Conservation (phyloP, 2,888 invertebrate species). For the Anthoptus insignis region DNA sequence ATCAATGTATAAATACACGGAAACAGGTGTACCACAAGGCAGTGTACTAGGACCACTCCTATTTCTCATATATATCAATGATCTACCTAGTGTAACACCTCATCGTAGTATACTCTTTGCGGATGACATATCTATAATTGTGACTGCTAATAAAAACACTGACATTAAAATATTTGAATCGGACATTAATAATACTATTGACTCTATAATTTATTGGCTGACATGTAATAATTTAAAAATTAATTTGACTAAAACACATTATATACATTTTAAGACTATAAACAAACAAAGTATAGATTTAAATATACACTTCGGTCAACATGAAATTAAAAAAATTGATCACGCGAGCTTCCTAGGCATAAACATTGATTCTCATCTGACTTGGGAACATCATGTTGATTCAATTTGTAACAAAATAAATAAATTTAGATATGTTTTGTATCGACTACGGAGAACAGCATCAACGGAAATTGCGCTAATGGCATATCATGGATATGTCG, state of each 20-base stretch:
- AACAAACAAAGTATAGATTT: too few relatives aligned
- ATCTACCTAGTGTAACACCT: not conserved
- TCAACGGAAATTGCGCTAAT: not conserved
- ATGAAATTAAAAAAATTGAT: too few relatives aligned
- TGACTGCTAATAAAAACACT: too few relatives aligned
- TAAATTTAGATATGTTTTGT: not conserved
- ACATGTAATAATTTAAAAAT: too few relatives aligned
- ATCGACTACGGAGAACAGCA: not conserved
- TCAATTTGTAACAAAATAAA: not conserved
- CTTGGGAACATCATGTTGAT: not conserved
- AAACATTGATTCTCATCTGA: not conserved
- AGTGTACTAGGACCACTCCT: not conserved
- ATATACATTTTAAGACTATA: too few relatives aligned
- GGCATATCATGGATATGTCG: slow-evolving; percentile 14
- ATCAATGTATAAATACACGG: not conserved
- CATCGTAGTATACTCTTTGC: not conserved
- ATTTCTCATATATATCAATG: slow-evolving; percentile 7
- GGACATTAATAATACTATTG: too few relatives aligned
- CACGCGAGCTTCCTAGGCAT: not conserved
- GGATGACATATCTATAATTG: not conserved
- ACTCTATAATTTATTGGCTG: too few relatives aligned
- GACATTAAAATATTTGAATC: too few relatives aligned
- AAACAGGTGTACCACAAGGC: slow-evolving; percentile 10
- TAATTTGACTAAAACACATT: too few relatives aligned
- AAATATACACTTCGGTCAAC: too few relatives aligned